Percentiles rank a stretch among this genome's conserved stretches.
These are phyloP conservation scores for Corythornis cristatus DNA, from an alignment of 2,113 vertebrate species.

Conservation along the genomic window DNA sequence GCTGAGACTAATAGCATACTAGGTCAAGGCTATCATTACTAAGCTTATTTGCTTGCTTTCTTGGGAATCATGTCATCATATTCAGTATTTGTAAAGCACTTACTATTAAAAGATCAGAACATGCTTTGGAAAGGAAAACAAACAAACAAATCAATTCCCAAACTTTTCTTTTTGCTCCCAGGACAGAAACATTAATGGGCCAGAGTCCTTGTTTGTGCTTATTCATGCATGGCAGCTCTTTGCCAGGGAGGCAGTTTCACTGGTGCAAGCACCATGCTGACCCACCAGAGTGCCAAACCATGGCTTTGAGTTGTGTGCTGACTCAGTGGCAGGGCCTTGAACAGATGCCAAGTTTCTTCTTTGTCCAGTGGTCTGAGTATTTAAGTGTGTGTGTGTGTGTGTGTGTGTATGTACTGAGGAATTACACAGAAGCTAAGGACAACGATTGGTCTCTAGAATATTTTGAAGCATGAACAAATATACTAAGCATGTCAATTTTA, in stretches of 20 bases:
- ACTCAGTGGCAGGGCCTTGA: background rate
- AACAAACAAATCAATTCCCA: background rate
- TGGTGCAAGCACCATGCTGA: rapidly evolving
- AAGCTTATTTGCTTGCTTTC: background rate
- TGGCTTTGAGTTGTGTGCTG: rapidly evolving
- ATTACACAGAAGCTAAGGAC: background rate
- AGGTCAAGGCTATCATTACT: background rate
- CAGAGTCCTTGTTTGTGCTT: background rate
- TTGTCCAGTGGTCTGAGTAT: background rate
- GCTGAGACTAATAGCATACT: background rate
- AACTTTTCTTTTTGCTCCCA: background rate
- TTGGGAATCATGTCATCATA: background rate
- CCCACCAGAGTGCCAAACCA: background rate
- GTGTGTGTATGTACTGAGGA: background rate
- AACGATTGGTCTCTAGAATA: background rate
- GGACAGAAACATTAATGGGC: background rate
- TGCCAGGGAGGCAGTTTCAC: background rate
- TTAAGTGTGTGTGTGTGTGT: background rate
- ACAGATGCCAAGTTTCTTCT: background rate
- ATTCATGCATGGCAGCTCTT: rapidly evolving
- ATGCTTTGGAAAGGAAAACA: background rate
- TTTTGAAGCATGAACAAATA: background rate
- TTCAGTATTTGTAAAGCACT: background rate
- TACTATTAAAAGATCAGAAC: background rate
- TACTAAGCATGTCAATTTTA: background rate